Conservation (phyloP, 2,113 vertebrate species). For the Anarrhichthys ocellatus region DNA sequence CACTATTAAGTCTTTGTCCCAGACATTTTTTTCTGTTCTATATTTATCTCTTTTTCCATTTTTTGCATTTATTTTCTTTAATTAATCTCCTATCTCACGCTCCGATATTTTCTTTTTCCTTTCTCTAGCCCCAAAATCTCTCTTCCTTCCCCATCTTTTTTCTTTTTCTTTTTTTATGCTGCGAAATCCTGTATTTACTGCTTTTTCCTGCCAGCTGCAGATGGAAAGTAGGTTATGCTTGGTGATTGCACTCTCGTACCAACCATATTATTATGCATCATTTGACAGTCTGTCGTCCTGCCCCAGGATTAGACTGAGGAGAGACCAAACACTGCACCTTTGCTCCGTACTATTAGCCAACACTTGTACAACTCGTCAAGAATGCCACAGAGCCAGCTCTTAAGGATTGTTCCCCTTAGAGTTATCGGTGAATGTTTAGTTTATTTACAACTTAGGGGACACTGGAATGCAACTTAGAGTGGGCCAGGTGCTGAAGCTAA, state of each 20-base stretch:
- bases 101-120: not conserved
- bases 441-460: slow-evolving; percentile 29
- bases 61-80: not conserved
- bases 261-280: slow-evolving; percentile 56
- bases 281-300: slow-evolving; percentile 62
- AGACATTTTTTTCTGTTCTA: not conserved
- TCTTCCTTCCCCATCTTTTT: not conserved
- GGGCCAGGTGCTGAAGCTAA: not conserved
- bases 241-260: slow-evolving; percentile 24
- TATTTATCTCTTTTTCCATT: not conserved
- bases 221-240: slow-evolving; percentile 59
- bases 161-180: not conserved
- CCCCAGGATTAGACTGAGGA: slow-evolving; percentile 47
- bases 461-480: not conserved
- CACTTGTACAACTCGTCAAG: not conserved
- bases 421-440: slow-evolving; percentile 6
- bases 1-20: not conserved
- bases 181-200: slow-evolving; percentile 17
- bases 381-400: slow-evolving; percentile 3
- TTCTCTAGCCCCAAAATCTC: slow-evolving; percentile 12
- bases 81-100: not conserved
- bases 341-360: slow-evolving; percentile 22
- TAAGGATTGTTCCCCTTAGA: not conserved
- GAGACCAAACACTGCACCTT: slow-evolving; percentile 39
- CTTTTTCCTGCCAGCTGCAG: slow-evolving; percentile 34